These are phyloP conservation scores for Sclerodermus sp. DNA, from an alignment of 2,888 invertebrate species.

Conservation along the genomic window DNA sequence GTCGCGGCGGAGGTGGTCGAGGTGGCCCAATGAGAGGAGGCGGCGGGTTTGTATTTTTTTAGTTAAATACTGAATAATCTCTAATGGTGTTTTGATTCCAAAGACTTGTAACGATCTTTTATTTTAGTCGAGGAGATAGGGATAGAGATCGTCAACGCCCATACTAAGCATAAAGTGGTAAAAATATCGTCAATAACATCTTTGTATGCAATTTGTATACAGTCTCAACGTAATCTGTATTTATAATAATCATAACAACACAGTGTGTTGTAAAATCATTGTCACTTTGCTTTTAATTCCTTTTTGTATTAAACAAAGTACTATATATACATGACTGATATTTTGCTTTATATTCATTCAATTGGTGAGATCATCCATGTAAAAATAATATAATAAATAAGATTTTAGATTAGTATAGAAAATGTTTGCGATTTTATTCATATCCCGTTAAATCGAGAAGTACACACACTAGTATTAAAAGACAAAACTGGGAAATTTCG, in stretches of 20 bases:
- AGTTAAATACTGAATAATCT: background rate
- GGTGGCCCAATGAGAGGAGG: constrained; percentile 62
- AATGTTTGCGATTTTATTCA: background rate
- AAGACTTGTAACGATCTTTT: background rate
- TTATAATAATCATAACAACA: constrained; percentile 19
- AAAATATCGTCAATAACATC: constrained; percentile 9
- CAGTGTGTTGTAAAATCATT: constrained; percentile 12
- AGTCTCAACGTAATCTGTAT: constrained; percentile 29
- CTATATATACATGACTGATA: constrained; percentile 16
- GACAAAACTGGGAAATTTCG: constrained; percentile 24
- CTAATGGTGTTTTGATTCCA: background rate
- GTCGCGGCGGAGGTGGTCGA: constrained; percentile 56
- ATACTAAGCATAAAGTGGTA: constrained; percentile 43
- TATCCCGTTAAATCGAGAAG: background rate
- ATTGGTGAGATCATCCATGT: constrained; percentile 27
- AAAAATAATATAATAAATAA: constrained; percentile 44
- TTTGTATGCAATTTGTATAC: constrained; percentile 34
- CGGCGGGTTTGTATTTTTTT: constrained; percentile 45
- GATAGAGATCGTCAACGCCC: constrained; percentile 61
- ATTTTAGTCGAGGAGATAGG: constrained; percentile 56
- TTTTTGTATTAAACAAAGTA: constrained; percentile 20
- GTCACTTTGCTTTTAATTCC: constrained; percentile 26
- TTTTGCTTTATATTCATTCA: constrained; percentile 22
- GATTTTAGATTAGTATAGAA: constrained; percentile 21
- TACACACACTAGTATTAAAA: too few species aligned